Conservation (phyloP, 2,797 vertebrate species). For the Fistularia commersonii region DNA sequence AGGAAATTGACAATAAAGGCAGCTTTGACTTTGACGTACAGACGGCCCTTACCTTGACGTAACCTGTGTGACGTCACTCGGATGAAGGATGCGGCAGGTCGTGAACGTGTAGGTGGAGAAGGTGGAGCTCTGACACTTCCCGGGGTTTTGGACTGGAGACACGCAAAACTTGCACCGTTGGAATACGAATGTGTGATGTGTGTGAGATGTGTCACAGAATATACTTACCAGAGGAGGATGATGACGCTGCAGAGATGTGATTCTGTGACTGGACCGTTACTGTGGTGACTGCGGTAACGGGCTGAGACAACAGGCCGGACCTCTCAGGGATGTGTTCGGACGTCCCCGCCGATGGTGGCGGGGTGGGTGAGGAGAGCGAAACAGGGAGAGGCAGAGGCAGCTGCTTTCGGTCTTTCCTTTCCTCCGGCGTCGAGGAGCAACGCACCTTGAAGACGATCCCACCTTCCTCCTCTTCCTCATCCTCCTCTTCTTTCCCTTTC, state of each 20-base stretch:
- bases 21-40: not conserved
- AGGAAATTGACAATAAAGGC: not conserved
- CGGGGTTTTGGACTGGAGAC: slow-evolving; percentile 84
- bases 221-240: too few species aligned
- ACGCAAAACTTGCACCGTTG: slow-evolving; percentile 2
- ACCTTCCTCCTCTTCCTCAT: slow-evolving; percentile 80
- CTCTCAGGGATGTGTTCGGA: slow-evolving; percentile 2
- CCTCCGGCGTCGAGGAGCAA: slow-evolving; percentile 69
- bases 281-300: slow-evolving; percentile 27
- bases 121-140: slow-evolving; percentile 90
- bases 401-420: slow-evolving; percentile 64
- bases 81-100: slow-evolving; percentile 94
- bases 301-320: slow-evolving; percentile 19
- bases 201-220: not conserved
- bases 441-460: slow-evolving; percentile 91
- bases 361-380: slow-evolving; percentile 12
- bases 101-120: slow-evolving; percentile 97
- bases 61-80: slow-evolving; percentile 91
- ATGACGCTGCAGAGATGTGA: slow-evolving; percentile 23
- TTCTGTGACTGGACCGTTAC: slow-evolving; percentile 62
- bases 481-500: slow-evolving; percentile 62
- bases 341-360: slow-evolving; percentile 10
- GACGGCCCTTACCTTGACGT: slow-evolving; percentile 81
- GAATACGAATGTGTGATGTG: too few species aligned
- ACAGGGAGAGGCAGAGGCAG: slow-evolving; percentile 39